Conservation (phyloP, 2,888 invertebrate species). For the Macaria liturata region DNA sequence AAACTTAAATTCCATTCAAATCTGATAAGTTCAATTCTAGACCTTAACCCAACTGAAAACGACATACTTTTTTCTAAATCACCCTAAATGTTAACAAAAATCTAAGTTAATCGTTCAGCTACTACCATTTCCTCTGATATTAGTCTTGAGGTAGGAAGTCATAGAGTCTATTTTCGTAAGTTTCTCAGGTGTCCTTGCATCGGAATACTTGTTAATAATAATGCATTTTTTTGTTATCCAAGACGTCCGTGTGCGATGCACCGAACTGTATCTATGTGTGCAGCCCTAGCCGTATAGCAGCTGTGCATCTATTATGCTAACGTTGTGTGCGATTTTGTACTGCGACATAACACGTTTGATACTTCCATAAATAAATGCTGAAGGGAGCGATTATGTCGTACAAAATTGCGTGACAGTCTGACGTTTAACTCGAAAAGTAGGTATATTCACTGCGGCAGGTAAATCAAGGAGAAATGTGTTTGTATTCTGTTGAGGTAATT, state of each 20-base stretch:
- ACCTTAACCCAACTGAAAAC: constrained; percentile 38
- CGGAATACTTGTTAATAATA: constrained; percentile 70
- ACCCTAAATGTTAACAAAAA: constrained; percentile 54
- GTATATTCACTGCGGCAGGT: constrained; percentile 45
- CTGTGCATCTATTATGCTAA: constrained; percentile 78
- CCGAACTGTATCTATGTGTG: constrained; percentile 61
- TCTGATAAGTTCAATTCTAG: constrained; percentile 36
- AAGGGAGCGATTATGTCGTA: constrained; percentile 55
- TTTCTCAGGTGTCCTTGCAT: constrained; percentile 52
- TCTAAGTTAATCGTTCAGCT: constrained; percentile 70
- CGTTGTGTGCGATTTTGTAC: constrained; percentile 64
- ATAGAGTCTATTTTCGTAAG: constrained; percentile 47
- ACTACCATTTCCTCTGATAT: constrained; percentile 31
- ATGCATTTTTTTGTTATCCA: constrained; percentile 74
- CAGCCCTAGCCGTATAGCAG: constrained; percentile 65
- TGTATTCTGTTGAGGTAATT: constrained; percentile 59
- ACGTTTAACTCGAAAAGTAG: constrained; percentile 62
- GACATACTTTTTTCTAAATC: constrained; percentile 39
- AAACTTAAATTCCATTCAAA: constrained; percentile 67
- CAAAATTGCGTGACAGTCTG: constrained; percentile 65
- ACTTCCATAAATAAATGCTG: constrained; percentile 41
- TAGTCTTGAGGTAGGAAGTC: constrained; percentile 17
- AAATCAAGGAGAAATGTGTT: constrained; percentile 56
- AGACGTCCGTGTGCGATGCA: constrained; percentile 76
- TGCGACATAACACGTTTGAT: constrained; percentile 52